Conservation (phyloP, 1,140 invertebrate genomes). For the Platyscapa corneri region DNA sequence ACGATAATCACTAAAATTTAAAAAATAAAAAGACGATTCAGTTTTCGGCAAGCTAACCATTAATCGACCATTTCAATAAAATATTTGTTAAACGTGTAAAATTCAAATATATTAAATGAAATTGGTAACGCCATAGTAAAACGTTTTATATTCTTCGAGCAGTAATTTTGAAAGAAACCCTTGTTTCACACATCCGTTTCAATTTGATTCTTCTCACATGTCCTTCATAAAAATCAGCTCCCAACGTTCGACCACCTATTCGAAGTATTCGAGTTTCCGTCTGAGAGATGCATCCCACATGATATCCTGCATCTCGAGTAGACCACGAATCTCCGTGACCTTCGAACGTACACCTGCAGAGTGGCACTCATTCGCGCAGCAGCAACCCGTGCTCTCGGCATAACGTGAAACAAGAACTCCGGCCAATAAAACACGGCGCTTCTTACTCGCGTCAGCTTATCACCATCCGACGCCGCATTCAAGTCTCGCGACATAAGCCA, state of each 20-base stretch:
- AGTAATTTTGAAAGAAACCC: neutral
- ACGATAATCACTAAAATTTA: no score
- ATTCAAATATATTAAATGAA: no score
- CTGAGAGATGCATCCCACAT: neutral
- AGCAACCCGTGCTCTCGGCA: neutral
- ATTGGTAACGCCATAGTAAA: no score
- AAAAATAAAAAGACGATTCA: no score
- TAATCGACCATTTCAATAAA: no score
- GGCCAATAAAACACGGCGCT: neutral
- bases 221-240: neutral
- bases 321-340: no score
- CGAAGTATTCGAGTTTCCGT: neutral
- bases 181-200: neutral
- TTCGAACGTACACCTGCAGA: neutral
- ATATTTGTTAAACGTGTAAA: no score
- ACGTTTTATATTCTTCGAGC: no score
- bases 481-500: constrained; percentile 8
- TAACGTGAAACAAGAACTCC: neutral
- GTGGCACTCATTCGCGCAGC: neutral
- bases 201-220: neutral
- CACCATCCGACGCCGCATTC: neutral
- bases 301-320: no score
- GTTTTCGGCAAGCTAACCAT: no score
- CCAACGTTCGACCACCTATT: neutral
- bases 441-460: neutral